phyloP scores from a whole-genome alignment of 2,797 vertebrate species.

The Acridotheres tristis region DNA sequence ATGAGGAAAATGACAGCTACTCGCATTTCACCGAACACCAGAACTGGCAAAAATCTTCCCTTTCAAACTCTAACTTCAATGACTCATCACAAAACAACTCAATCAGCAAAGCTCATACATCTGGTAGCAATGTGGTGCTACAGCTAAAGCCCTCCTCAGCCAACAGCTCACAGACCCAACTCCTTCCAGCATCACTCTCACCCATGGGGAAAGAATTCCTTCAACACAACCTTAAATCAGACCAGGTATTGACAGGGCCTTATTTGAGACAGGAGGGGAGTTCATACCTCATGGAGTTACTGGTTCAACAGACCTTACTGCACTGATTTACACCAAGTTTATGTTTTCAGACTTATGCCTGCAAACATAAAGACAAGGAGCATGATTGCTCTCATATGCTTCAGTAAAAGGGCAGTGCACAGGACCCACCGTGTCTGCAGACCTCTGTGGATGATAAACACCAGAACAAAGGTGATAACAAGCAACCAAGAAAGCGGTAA shows the following conservation, averaged over 20 bases:
- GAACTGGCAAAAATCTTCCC: slow-evolving; percentile 20
- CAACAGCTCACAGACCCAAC: neutral
- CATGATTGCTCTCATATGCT: slow-evolving; percentile 29
- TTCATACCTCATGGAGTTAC: slow-evolving; percentile 33
- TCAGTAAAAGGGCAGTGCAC: neutral
- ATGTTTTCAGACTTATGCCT: slow-evolving; percentile 24
- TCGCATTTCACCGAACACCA: slow-evolving; percentile 10
- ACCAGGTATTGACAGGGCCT: slow-evolving; percentile 49
- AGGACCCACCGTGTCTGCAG: neutral
- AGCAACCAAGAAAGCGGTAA: neutral
- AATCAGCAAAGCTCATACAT: slow-evolving; percentile 53
- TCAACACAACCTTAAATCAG: slow-evolving; percentile 23
- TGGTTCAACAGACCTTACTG: slow-evolving; percentile 25
- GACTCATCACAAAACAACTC: slow-evolving; percentile 65
- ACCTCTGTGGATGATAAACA: neutral
- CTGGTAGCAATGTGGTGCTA: slow-evolving; percentile 49
- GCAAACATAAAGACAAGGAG: slow-evolving; percentile 16
- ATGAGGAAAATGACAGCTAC: slow-evolving; percentile 24
- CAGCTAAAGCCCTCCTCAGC: neutral
- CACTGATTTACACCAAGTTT: slow-evolving; percentile 39
- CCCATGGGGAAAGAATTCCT: slow-evolving; percentile 1
- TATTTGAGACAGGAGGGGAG: neutral
- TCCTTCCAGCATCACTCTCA: slow-evolving; percentile 7
- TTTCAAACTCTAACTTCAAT: slow-evolving; percentile 35
- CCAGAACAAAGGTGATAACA: slow-evolving; percentile 12